A percentile compares a stretch with the other conserved stretches of the same genome.
Conservation (phyloP, 64 coral and sea anemone species). For the Montipora capricornis region DNA sequence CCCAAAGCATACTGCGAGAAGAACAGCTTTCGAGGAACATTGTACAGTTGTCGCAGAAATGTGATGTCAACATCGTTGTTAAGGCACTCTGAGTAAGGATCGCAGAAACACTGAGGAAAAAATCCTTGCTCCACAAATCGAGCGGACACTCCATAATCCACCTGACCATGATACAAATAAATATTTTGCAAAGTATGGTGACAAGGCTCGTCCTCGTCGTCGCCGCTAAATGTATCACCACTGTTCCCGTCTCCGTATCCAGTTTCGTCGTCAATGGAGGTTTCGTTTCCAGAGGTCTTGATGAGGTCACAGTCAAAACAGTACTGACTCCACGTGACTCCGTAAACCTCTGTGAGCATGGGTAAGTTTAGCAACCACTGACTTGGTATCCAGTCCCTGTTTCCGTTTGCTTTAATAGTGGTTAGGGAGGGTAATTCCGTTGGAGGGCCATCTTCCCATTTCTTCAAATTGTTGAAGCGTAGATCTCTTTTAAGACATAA, state of each 20-base stretch:
- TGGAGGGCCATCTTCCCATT: conserved; percentile 56
- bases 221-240: conserved; percentile 22
- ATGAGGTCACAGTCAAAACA: conserved; percentile 73
- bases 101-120: conserved; percentile 63
- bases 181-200: background rate
- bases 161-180: conserved; percentile 36
- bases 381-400: conserved; percentile 63
- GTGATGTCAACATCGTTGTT: conserved; percentile 50
- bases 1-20: conserved; percentile 74
- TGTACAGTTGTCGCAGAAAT: conserved; percentile 68
- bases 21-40: conserved; percentile 55
- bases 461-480: conserved; percentile 47
- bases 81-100: conserved; percentile 28
- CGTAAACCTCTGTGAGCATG: conserved; percentile 67
- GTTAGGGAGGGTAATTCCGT: conserved; percentile 46
- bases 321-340: conserved; percentile 77
- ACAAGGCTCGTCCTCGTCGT: background rate
- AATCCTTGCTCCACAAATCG: conserved; percentile 67
- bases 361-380: conserved; percentile 58
- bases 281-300: conserved; percentile 38
- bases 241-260: conserved; percentile 42
- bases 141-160: conserved; percentile 37
- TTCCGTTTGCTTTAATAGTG: conserved; percentile 66
- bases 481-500: conserved; percentile 75
- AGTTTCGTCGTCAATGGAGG: conserved; percentile 22